Conservation (phyloP, 1,140 invertebrate genomes). For the Eriosoma lanigerum region DNA sequence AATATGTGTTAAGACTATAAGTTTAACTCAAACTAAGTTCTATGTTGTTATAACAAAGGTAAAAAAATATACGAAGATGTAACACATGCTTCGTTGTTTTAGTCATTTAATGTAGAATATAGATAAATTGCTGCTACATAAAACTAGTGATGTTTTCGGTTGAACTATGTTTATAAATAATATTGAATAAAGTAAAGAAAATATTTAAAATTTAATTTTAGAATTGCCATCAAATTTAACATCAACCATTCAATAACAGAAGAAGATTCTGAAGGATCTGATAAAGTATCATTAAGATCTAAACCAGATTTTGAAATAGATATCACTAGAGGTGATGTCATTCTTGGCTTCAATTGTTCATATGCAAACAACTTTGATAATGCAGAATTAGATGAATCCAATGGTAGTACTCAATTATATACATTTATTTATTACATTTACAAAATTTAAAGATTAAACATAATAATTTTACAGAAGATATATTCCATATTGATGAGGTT, state of each 20-base stretch:
- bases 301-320: conserved; percentile 86
- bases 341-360: conserved; percentile 79
- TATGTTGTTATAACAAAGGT: no score
- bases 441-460: neutral
- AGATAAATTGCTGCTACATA: no score
- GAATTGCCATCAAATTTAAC: conserved; percentile 77
- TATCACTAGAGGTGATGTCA: conserved; percentile 72
- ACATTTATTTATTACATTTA: neutral
- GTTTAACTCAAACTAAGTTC: no score
- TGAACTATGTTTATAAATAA: no score
- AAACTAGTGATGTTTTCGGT: neutral
- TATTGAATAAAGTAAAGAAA: no score
- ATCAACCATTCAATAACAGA: conserved; percentile 89
- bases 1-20: no score
- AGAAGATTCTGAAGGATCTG: conserved; percentile 64
- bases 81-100: no score
- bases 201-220: conserved; percentile 58
- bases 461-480: conserved; percentile 65
- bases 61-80: no score
- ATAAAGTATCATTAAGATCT: conserved; percentile 77
- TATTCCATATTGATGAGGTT: conserved; percentile 87
- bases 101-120: no score
- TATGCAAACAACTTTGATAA: conserved; percentile 66
- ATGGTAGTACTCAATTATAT: conserved; percentile 56
- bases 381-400: conserved; percentile 70